These are phyloP conservation scores for Chelonus insularis DNA, from an alignment of 1,140 invertebrate genomes.

Conservation along the genomic window DNA sequence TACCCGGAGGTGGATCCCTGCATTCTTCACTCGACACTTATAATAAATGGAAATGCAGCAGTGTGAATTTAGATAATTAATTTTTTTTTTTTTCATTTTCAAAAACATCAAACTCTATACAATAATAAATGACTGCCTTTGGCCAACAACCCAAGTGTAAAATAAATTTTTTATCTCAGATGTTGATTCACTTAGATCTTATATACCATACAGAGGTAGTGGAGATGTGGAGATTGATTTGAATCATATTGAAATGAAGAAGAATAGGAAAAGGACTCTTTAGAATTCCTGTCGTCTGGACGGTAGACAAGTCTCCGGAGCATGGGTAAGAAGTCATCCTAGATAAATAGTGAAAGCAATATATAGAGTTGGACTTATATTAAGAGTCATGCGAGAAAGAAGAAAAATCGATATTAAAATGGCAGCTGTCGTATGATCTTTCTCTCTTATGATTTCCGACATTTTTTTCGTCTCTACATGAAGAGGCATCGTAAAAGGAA, in stretches of 20 bases:
- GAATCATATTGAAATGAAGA: no score
- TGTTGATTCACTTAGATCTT: no score
- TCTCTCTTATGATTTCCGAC: constrained; percentile 30
- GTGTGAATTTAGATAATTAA: constrained; percentile 43
- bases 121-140: neutral
- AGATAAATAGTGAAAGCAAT: neutral
- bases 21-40: constrained; percentile 20
- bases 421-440: constrained; percentile 28
- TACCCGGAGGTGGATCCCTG: constrained; percentile 8
- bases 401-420: neutral
- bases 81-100: constrained; percentile 32
- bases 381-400: neutral
- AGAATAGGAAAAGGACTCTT: no score
- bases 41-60: constrained; percentile 25
- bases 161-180: no score
- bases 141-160: no score
- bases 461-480: constrained; percentile 26
- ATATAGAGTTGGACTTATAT: neutral
- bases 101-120: neutral
- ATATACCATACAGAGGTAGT: no score
- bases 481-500: constrained; percentile 48
- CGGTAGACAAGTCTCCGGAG: no score
- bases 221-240: no score
- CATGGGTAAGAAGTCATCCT: no score
- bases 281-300: no score